Evolutionary conservation across 2,113 vertebrate species (phyloP).

Genomic region (Gambusia affinis): DNA sequence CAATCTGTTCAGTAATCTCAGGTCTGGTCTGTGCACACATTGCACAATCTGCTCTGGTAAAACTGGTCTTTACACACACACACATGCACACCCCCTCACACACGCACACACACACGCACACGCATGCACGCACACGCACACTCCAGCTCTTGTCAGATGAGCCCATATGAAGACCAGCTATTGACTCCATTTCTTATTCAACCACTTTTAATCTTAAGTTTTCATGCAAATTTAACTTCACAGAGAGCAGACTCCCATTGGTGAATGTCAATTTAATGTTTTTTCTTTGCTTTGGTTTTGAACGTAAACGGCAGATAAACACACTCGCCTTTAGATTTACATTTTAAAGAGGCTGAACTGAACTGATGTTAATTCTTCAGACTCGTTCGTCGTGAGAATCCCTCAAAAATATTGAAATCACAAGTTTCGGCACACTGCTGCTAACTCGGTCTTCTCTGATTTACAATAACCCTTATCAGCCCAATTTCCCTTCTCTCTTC

Average conservation of each 20-base stretch:
- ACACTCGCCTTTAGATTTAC: not conserved
- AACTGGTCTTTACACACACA: conserved; percentile 46
- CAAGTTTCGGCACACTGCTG: conserved; percentile 38
- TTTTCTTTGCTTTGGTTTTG: not conserved
- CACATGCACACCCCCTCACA: too few species aligned
- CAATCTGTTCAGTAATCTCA: conserved; percentile 79
- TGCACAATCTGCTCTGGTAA: conserved; percentile 69
- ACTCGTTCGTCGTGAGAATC: conserved; percentile 33
- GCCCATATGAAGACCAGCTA: not conserved
- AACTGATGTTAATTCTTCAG: conserved; percentile 21
- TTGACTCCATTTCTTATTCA: not conserved
- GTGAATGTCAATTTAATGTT: not conserved
- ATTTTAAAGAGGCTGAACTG: not conserved
- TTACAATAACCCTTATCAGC: conserved; percentile 75
- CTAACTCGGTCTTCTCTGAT: conserved; percentile 58
- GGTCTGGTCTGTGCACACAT: conserved; percentile 73
- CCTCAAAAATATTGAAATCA: conserved; percentile 61
- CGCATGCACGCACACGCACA: not conserved
- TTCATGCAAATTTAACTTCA: not conserved
- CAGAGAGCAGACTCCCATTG: not conserved
- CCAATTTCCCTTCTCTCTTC: conserved; percentile 66
- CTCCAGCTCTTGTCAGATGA: not conserved
- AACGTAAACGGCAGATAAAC: not conserved
- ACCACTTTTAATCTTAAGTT: not conserved
- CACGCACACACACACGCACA: not conserved